Evolutionary conservation across 2,113 vertebrate genomes (phyloP), one percentile per base, ranked within the genome.

Genomic region (Sitta europaea): DNA sequence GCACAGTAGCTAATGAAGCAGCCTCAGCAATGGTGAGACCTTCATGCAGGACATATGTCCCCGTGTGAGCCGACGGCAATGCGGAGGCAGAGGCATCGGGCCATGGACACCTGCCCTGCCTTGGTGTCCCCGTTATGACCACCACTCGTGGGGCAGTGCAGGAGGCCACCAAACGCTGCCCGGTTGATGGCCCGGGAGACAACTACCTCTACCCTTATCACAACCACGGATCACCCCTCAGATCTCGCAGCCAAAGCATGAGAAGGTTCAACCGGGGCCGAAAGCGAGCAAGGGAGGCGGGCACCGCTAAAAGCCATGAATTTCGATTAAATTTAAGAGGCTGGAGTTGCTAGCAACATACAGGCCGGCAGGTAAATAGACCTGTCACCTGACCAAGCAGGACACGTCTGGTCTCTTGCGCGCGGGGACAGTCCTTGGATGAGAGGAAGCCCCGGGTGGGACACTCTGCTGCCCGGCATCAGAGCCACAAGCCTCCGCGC

Each of bases 111-210:
- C 29, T 22, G 66, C 31, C 29, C 40, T 68, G 27, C 7, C 23
- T 36, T 3, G 8, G 14, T 21, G 48, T 14, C 47, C 71, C 58
- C 1, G 1, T 35, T 28, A 9, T 5, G 51, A 66, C 43, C 4
- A 0, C 33, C 58, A 14, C 57, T 31, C 8, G 29, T 2, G 43
- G 25, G 25, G 33, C 43, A 36, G 31, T 0, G 11, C 2, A 1
- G 15, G 42, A 31, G 43, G 8, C 18, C 29, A 47, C 33, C 33
- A 11, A 3, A 28, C 0, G 16, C 61, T 47, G 33, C 33, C 2
- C 2, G 4, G 38, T 1, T 21, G 38, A 31, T 5, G 16, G 31
- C n/a, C n/a, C 5, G 1, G 8, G n/a, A 23, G 36, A 50, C 33
- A 42, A 12, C 14, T 13, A 21, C 18, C 0, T 2, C 47, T 57